Base-by-base conservation (phyloP, 2,113 vertebrate genomes). In the Pardalotus punctatus region DNA sequence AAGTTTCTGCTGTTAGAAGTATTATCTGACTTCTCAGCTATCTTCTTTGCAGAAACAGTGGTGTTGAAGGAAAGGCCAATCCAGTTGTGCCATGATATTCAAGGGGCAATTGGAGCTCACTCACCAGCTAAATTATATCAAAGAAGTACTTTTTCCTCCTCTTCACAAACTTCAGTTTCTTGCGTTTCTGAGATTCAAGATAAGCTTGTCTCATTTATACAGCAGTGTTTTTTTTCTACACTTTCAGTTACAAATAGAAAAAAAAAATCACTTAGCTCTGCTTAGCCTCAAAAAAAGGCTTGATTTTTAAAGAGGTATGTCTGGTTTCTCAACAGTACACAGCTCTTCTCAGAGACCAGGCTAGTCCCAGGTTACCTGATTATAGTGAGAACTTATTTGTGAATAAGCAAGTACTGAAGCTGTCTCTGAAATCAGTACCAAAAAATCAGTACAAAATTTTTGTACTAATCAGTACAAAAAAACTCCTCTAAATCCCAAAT, bases 281-380 rank as follows among this genome's bases (percentile, higher is more conserved):
- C 29, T 53, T 51, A 20, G 7, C 21, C 60, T 92, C 0, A 0
- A 24, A 69, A 31, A 58, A 31, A 16, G 12, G 12, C 43, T 73
- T 58, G 24, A 25, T 70, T 79, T 85, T 62, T 48, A 18, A 42
- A 62, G n/a, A n/a, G 64, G 8, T 11, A 33, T 67, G 17, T 64
- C 38, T 70, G 23, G 10, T 69, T 90, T 86, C 12, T 38, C 43
- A 64, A 7, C 17, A 57, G 48, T 36, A 36, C 27, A 10, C 21
- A 61, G 38, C n/a, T 31, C 38, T 57, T 61, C 53, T 77, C 38
- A n/a, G 25, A 56, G 16, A 14, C 25, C 35, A 18, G 7, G 7
- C 3, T 18, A 43, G 27, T 27, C 16, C 27, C n/a, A n/a, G 28
- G 48, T 47, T 35, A 42, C 16, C 51, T 54, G 48, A 11, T n/a